Evolutionary conservation across 2,797 vertebrate species (phyloP).

Genomic region (Vireo griseus): DNA sequence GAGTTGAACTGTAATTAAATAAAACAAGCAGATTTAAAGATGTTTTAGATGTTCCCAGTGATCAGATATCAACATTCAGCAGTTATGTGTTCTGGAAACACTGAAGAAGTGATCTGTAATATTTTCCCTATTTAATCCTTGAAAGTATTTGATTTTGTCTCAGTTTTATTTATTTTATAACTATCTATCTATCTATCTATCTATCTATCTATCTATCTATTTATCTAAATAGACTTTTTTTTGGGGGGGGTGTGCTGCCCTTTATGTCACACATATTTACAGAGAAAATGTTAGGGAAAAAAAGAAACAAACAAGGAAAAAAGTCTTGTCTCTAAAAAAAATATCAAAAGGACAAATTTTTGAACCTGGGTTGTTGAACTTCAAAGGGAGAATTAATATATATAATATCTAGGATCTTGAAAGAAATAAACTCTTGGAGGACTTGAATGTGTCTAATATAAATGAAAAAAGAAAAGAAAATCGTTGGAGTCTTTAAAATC

Average conservation of each 20-base stretch:
- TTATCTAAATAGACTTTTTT: background rate
- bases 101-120: background rate
- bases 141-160: background rate
- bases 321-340: background rate
- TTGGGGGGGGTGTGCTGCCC: accelerated
- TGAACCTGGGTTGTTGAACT: background rate
- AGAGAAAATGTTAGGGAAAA: background rate
- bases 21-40: constrained; percentile 47
- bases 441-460: constrained; percentile 32
- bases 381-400: constrained; percentile 11
- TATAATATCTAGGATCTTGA: constrained; percentile 4
- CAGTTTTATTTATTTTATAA: background rate
- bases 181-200: background rate
- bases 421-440: constrained; percentile 38
- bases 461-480: background rate
- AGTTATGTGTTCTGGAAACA: constrained; percentile 1
- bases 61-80: constrained; percentile 26
- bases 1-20: constrained; percentile 58
- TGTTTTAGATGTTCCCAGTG: constrained; percentile 10
- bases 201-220: background rate
- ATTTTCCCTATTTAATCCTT: background rate
- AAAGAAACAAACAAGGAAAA: background rate
- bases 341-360: background rate
- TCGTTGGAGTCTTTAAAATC: constrained; percentile 55
- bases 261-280: background rate